Percentiles rank a stretch among this genome's conserved stretches.
Evolutionary conservation across 2,888 invertebrate genomes (phyloP).

Genomic region (Pilophorus perplexus): DNA sequence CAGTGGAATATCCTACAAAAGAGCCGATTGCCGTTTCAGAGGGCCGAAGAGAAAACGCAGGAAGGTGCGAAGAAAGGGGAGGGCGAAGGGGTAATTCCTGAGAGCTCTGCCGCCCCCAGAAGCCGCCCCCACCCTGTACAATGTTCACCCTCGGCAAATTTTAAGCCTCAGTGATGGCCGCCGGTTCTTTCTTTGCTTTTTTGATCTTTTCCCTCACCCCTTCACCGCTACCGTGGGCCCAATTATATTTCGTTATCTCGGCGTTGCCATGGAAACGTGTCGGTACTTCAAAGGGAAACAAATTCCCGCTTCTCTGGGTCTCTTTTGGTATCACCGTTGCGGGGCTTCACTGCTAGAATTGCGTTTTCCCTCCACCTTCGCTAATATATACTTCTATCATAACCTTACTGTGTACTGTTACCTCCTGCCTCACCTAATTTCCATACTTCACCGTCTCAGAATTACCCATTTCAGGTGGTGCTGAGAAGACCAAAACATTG

Average conservation of each 20-base stretch:
- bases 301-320: constrained; percentile 28
- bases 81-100: not conserved
- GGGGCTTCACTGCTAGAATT: constrained; percentile 12
- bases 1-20: too few relatives aligned
- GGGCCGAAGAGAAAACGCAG: not conserved
- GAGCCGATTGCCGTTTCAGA: too few relatives aligned
- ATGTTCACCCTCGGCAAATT: constrained; percentile 6
- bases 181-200: constrained; percentile 41
- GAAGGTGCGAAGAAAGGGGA: not conserved
- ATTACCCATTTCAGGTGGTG: too few relatives aligned
- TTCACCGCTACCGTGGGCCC: constrained; percentile 35
- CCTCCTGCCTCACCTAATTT: not conserved
- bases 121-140: not conserved
- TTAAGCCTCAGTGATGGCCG: constrained; percentile 33
- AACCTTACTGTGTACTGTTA: not conserved
- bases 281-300: constrained; percentile 44
- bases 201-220: constrained; percentile 25
- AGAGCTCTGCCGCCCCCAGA: not conserved
- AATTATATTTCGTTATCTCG: constrained; percentile 47
- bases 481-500: too few relatives aligned
- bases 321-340: constrained; percentile 24
- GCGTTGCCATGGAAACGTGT: constrained; percentile 43
- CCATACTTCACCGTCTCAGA: too few relatives aligned
- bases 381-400: constrained; percentile 4
- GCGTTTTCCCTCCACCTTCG: constrained; percentile 11